Conservation (phyloP, 2,888 invertebrate species). For the Andrena fulva region DNA sequence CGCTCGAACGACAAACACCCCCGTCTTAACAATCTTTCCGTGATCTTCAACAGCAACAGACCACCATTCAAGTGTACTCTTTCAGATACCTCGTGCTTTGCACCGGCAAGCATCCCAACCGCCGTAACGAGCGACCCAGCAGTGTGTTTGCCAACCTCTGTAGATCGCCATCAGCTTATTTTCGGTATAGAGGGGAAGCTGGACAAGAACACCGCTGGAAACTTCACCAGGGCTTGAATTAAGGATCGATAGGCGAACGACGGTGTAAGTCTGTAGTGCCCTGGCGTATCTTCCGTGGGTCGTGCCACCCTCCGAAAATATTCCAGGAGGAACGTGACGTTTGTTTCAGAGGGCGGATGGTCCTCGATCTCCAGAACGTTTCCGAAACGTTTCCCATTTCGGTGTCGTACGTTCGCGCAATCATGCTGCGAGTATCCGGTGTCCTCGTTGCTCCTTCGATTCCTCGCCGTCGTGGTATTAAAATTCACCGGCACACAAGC, state of each 20-base stretch:
- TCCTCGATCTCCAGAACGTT: slow-evolving; percentile 15
- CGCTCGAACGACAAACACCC: too few species aligned
- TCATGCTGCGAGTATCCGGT: slow-evolving; percentile 26
- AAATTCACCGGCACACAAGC: slow-evolving; percentile 7
- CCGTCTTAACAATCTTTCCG: too few species aligned
- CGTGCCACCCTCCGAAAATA: slow-evolving; percentile 4
- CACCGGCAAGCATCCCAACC: too few species aligned
- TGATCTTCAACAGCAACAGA: too few species aligned
- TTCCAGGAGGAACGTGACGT: slow-evolving; percentile 24
- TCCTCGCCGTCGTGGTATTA: neutral
- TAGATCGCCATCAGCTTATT: slow-evolving; percentile 10
- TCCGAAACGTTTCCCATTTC: slow-evolving; percentile 7
- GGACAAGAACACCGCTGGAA: slow-evolving; percentile 28
- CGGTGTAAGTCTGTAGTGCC: slow-evolving; percentile 42
- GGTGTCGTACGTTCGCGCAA: neutral
- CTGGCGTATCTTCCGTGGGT: neutral
- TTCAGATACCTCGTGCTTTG: too few species aligned
- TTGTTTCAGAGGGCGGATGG: slow-evolving; percentile 23
- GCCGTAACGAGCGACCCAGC: neutral
- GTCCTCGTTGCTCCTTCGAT: neutral
- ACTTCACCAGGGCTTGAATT: slow-evolving; percentile 19
- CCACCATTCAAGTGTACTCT: too few species aligned
- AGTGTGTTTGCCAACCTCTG: neutral
- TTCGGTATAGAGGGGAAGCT: neutral
- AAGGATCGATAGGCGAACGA: slow-evolving; percentile 49